Evolutionary conservation across 1,140 invertebrate species (phyloP), one percentile per base, ranked within the genome.

Genomic region (Cepaea nemoralis): DNA sequence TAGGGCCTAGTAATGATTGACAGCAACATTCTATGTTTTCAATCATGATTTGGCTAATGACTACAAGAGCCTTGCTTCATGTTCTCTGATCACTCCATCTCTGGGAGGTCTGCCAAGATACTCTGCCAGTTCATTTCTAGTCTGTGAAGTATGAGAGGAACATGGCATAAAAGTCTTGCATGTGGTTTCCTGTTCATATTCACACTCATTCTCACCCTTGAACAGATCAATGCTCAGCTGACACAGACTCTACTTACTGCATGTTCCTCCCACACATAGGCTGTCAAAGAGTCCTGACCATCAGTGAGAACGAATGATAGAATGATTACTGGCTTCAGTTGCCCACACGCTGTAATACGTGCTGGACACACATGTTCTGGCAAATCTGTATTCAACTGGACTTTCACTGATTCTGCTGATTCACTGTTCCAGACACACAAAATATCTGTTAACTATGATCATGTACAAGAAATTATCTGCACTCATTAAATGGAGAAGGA

Each of bases 271-370:
- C 69, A 70, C 1, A 70, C 35, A 42, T 42, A 40, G 27, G 69
- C 69, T 42, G 2, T n/a, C 8, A 70, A 22, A 70, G 69, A 70
- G 12, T 70, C 16, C 22, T 70, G 3, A 40, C 69, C 35, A 39
- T 70, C 69, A 40, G 69, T 70, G 1, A 70, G 37, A n/a, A 39
- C 24, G 3, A 70, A 70, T 42, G 35, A 40, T 22, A 70, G 10
- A 24, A 70, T 70, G 27, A 70, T 39, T 39, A 37, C 40, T 70
- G 69, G 69, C 69, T 70, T 40, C 35, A 70, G 69, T 1, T 63
- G 10, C 59, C 27, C 59, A 63, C n/a, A 2, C 59, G 27, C n/a
- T 63, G 27, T 31, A 3, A 63, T 16, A 63, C 59, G 10, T 1
- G 27, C 2, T 27, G 59, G 27, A 16, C 59, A 63, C 5, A 31